phyloP scores from a whole-genome alignment of 1,140 invertebrate genomes.

The Uloborus diversus region DNA sequence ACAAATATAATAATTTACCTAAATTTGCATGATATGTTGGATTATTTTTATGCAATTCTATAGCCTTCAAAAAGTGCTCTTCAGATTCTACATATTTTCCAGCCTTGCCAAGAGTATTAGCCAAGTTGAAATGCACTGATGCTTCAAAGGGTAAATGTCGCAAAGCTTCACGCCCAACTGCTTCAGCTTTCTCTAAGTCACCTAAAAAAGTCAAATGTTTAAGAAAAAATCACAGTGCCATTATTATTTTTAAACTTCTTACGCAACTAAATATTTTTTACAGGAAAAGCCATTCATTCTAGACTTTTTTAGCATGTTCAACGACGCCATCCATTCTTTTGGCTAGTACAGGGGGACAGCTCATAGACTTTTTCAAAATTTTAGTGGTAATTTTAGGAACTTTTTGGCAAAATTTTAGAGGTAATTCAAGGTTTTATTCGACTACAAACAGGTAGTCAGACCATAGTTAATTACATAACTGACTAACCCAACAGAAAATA shows the following conservation, averaged over 20 bases:
- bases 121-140: conserved; percentile 84
- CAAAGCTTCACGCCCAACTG: conserved; percentile 75
- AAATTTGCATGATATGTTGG: conserved; percentile 85
- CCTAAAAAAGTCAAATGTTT: conserved; percentile 65
- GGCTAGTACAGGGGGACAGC: too few species aligned
- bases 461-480: too few species aligned
- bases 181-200: conserved; percentile 74
- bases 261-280: background rate
- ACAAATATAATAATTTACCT: too few species aligned
- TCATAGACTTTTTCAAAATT: too few species aligned
- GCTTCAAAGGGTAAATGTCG: conserved; percentile 75
- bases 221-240: background rate
- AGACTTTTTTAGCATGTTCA: too few species aligned
- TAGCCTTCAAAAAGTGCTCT: conserved; percentile 79
- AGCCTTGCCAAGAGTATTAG: conserved; percentile 86
- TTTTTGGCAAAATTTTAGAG: too few species aligned
- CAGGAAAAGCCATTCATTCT: too few species aligned
- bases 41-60: conserved; percentile 74
- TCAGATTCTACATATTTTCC: conserved; percentile 81
- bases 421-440: too few species aligned
- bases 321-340: too few species aligned
- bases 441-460: too few species aligned
- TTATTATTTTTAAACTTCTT: background rate
- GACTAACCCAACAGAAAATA: too few species aligned
- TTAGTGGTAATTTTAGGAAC: too few species aligned